Conservation (phyloP, 2,888 invertebrate genomes). For the Drosophila testacea region DNA sequence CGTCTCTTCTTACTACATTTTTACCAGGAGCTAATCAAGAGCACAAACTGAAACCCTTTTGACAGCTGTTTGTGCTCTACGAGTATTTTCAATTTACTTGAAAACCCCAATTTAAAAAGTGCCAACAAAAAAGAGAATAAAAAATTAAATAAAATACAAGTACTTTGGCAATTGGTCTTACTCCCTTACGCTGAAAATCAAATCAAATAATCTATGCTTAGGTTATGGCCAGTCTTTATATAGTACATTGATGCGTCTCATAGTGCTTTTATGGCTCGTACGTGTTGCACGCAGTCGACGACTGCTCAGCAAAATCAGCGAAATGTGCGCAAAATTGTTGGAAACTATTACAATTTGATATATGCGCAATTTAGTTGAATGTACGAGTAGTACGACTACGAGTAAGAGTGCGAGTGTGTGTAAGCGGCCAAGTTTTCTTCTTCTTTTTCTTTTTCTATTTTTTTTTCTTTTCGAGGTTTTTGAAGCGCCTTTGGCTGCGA, state of each 20-base stretch:
- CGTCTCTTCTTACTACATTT: conserved; percentile 12
- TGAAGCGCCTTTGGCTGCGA: conserved; percentile 16
- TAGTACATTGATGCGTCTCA: conserved; percentile 43
- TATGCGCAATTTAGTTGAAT: conserved; percentile 75
- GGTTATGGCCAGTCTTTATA: conserved; percentile 31
- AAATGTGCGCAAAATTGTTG: conserved; percentile 71
- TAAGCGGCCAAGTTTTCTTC: conserved; percentile 35
- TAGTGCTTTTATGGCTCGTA: conserved; percentile 61
- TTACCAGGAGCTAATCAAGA: conserved; percentile 49
- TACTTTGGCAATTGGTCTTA: conserved; percentile 40
- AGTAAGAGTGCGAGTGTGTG: neutral
- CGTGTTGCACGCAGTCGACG: conserved; percentile 65
- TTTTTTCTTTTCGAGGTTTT: conserved; percentile 5
- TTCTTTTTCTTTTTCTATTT: conserved; percentile 21
- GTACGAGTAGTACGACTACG: conserved; percentile 44
- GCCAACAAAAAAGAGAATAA: conserved; percentile 20
- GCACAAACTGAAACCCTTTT: conserved; percentile 45
- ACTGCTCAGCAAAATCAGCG: conserved; percentile 56
- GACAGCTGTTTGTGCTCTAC: conserved; percentile 52
- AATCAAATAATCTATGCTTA: conserved; percentile 63
- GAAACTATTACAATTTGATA: conserved; percentile 76
- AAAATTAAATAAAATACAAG: conserved; percentile 55
- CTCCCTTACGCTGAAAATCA: conserved; percentile 33
- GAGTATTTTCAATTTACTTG: conserved; percentile 55
- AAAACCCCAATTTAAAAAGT: conserved; percentile 47